Percentiles rank a stretch among this genome's conserved stretches.
phyloP scores from a whole-genome alignment of 1,140 invertebrate species.

The Globodera rostochiensis region DNA sequence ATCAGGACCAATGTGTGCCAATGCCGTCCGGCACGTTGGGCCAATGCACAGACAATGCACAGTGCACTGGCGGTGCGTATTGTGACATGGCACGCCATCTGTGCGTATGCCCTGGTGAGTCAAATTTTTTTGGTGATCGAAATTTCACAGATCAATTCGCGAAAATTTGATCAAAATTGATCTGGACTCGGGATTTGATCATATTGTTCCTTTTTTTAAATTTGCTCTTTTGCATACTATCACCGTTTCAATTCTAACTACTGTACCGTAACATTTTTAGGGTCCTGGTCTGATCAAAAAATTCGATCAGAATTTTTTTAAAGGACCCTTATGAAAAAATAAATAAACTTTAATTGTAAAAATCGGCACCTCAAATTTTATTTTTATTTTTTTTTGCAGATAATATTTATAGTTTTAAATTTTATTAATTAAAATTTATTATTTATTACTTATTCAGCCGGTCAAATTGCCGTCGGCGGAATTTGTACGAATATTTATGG shows the following conservation, averaged over 20 bases:
- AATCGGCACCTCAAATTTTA: too few relatives aligned
- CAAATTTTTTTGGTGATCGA: neutral
- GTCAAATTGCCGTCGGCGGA: slow-evolving; percentile 54
- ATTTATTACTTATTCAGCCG: slow-evolving; percentile 27
- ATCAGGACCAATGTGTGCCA: slow-evolving; percentile 15
- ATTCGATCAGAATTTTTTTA: too few relatives aligned
- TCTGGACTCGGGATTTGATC: too few relatives aligned
- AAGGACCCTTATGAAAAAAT: too few relatives aligned
- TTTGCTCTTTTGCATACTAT: too few relatives aligned
- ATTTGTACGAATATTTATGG: slow-evolving; percentile 44
- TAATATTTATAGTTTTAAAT: neutral
- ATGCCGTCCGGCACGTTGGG: slow-evolving; percentile 42
- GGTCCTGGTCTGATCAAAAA: too few relatives aligned
- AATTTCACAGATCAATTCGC: neutral
- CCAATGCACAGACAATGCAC: slow-evolving; percentile 45
- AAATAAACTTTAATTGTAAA: too few relatives aligned
- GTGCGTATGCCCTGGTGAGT: slow-evolving; percentile 49
- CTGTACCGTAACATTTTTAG: too few relatives aligned
- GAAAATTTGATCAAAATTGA: neutral
- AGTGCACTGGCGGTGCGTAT: slow-evolving; percentile 47
- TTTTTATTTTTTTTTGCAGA: too few relatives aligned
- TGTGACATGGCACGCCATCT: slow-evolving; percentile 42
- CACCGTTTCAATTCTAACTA: too few relatives aligned
- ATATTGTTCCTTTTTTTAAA: too few relatives aligned
- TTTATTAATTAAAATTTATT: neutral